phyloP scores from a whole-genome alignment of 2,888 invertebrate genomes.

The Vesta saturnalis region DNA sequence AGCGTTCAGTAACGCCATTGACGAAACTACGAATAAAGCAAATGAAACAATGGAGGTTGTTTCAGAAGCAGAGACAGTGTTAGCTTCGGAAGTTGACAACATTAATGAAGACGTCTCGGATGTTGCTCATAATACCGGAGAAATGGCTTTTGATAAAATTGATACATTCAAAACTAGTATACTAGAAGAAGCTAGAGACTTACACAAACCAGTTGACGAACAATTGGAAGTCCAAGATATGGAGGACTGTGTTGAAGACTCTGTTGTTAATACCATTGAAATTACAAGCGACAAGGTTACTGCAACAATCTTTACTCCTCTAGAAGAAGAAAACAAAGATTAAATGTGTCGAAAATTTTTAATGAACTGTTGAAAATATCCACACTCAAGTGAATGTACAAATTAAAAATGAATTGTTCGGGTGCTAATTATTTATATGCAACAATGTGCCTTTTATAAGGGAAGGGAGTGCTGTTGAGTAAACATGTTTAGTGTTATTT shows the following conservation, averaged over 20 bases:
- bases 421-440: too few relatives aligned
- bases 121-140: slow-evolving; percentile 5
- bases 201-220: slow-evolving; percentile 46
- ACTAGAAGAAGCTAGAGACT: slow-evolving; percentile 39
- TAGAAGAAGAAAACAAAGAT: slow-evolving; percentile 36
- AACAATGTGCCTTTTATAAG: too few relatives aligned
- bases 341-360: too few relatives aligned
- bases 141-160: slow-evolving; percentile 32
- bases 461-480: too few relatives aligned
- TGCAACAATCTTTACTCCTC: slow-evolving; percentile 48
- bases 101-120: slow-evolving; percentile 45
- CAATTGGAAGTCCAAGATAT: slow-evolving; percentile 20
- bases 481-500: too few relatives aligned
- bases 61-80: slow-evolving; percentile 57
- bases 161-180: slow-evolving; percentile 35
- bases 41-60: slow-evolving; percentile 53
- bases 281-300: slow-evolving; percentile 21
- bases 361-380: too few relatives aligned
- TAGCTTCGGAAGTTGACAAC: slow-evolving; percentile 52
- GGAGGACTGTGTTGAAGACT: slow-evolving; percentile 11
- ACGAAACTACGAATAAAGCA: slow-evolving; percentile 48
- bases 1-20: slow-evolving; percentile 47
- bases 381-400: too few relatives aligned
- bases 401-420: too few relatives aligned
- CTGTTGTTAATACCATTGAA: slow-evolving; percentile 26